phyloP scores from a whole-genome alignment of 2,113 vertebrate genomes.

The Lamprotornis superbus region DNA sequence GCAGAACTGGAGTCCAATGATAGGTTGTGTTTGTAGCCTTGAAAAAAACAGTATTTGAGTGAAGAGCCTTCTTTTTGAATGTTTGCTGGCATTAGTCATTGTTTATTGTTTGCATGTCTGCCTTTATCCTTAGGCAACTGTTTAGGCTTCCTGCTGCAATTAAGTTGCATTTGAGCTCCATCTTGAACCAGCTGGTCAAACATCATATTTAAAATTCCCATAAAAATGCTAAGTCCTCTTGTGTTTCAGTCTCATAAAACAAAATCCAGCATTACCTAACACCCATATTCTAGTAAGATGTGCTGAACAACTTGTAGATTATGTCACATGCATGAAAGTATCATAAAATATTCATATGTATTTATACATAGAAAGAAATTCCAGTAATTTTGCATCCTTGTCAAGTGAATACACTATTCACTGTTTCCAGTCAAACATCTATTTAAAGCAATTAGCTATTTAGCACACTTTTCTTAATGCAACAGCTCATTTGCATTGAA shows the following conservation, averaged over 20 bases:
- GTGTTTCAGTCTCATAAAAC: not conserved
- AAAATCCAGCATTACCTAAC: not conserved
- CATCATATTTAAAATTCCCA: not conserved
- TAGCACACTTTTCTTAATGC: constrained; percentile 22
- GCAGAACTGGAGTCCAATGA: not conserved
- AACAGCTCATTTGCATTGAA: not conserved
- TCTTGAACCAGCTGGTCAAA: not conserved
- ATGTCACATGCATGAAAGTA: not conserved
- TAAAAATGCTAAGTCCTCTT: not conserved
- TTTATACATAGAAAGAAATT: not conserved
- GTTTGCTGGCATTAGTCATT: not conserved
- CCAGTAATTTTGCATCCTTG: not conserved
- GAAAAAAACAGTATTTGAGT: not conserved
- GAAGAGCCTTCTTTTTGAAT: not conserved
- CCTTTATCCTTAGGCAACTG: not conserved
- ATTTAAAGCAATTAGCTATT: constrained; percentile 30
- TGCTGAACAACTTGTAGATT: not conserved
- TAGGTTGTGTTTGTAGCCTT: not conserved
- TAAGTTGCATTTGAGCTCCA: not conserved
- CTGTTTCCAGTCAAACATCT: constrained; percentile 37
- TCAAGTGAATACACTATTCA: not conserved
- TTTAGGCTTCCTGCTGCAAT: not conserved
- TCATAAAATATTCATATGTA: constrained; percentile 22
- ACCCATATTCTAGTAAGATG: not conserved
- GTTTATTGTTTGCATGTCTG: not conserved